phyloP scores from a whole-genome alignment of 2,797 vertebrate species.

The Phoeniculus purpureus region DNA sequence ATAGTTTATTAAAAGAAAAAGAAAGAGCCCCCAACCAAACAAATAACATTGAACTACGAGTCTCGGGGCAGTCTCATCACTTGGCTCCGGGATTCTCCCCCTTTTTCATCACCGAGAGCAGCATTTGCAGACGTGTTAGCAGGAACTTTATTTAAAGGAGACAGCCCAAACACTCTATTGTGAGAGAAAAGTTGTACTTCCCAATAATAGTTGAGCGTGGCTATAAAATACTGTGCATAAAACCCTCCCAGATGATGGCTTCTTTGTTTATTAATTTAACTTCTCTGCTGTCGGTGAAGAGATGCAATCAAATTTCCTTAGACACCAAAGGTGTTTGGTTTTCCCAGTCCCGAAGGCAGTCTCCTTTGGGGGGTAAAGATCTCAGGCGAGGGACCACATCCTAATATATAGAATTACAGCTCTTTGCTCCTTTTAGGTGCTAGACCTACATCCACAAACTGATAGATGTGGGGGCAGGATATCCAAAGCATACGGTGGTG shows the following conservation, averaged over 20 bases:
- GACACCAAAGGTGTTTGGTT: background rate
- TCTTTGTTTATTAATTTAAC: slow-evolving; percentile 30
- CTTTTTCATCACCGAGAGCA: background rate
- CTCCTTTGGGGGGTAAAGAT: background rate
- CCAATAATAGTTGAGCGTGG: slow-evolving; percentile 1
- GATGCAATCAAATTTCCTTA: background rate
- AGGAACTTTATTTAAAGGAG: background rate
- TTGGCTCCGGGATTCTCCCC: background rate
- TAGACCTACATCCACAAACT: background rate
- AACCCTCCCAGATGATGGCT: background rate
- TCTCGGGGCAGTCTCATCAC: background rate
- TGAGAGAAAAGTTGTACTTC: slow-evolving; percentile 22
- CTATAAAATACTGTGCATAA: background rate
- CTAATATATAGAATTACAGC: background rate
- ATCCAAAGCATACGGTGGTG: background rate
- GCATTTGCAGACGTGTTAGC: background rate
- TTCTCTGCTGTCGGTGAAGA: background rate
- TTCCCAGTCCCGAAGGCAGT: background rate
- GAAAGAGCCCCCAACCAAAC: slow-evolving; percentile 30
- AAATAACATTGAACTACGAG: slow-evolving; percentile 31
- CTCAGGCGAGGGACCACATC: background rate
- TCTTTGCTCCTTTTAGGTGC: background rate
- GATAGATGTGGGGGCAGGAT: background rate
- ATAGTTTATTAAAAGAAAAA: slow-evolving; percentile 59
- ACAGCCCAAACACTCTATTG: background rate